phyloP scores from a whole-genome alignment of 2,797 vertebrate species.

The Myotis vivesi region DNA sequence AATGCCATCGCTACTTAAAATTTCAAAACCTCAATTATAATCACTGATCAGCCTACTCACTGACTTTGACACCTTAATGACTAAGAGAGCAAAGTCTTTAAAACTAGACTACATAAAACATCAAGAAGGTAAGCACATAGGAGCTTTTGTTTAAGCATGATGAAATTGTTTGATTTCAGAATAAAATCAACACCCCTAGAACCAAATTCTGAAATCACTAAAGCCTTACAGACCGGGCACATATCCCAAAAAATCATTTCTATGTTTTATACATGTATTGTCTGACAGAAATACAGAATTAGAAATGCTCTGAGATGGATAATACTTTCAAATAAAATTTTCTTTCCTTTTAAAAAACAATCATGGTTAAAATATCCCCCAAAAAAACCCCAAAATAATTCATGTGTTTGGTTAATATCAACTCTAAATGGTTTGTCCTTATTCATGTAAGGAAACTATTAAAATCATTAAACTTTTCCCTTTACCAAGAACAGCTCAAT shows the following conservation, averaged over 20 bases:
- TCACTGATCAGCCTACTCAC: conserved; percentile 73
- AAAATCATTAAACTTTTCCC: not conserved
- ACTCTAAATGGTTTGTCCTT: conserved; percentile 16
- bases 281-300: not conserved
- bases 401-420: not conserved
- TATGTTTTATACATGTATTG: not conserved
- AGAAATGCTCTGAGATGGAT: not conserved
- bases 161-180: conserved; percentile 27
- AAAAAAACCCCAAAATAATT: conserved; percentile 7
- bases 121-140: conserved; percentile 39
- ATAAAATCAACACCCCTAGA: not conserved
- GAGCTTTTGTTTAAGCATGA: conserved; percentile 41
- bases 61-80: conserved; percentile 76
- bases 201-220: conserved; percentile 35
- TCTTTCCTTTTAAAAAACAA: not conserved
- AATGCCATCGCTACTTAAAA: conserved; percentile 71
- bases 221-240: not conserved
- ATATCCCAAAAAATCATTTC: not conserved
- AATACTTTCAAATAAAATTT: not conserved
- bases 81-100: conserved; percentile 65
- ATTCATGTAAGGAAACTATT: not conserved
- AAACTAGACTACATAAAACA: conserved; percentile 68
- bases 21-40: conserved; percentile 78
- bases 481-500: conserved; percentile 27
- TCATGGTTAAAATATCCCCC: not conserved